A percentile compares a stretch with the other conserved stretches of the same genome.
Conservation (phyloP, 2,797 vertebrate genomes). For the Tapera naevia region DNA sequence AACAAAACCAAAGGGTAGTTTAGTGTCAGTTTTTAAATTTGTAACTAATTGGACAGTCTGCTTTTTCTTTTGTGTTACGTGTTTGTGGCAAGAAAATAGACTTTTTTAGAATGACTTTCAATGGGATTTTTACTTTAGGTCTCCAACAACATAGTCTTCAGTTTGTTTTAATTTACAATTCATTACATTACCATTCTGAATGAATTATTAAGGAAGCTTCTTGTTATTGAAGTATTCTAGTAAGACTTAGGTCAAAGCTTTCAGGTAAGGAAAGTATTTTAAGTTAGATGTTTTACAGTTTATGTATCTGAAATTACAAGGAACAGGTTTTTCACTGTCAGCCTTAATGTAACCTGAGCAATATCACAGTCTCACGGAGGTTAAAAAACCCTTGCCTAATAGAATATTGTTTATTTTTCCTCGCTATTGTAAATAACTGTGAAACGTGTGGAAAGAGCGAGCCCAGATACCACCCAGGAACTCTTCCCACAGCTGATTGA, state of each 20-base stretch:
- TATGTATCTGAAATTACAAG: neutral
- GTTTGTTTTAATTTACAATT: neutral
- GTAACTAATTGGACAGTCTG: neutral
- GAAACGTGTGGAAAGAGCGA: neutral
- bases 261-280: constrained; percentile 6
- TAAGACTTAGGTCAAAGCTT: constrained; percentile 30
- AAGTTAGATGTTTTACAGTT: neutral
- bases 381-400: neutral
- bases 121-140: neutral
- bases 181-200: neutral
- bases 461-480: neutral
- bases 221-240: neutral
- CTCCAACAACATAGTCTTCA: neutral
- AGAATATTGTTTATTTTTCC: neutral
- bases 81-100: neutral
- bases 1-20: neutral
- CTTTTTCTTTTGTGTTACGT: neutral
- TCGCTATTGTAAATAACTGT: neutral
- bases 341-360: neutral
- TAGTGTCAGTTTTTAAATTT: neutral
- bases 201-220: neutral
- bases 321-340: constrained; percentile 1
- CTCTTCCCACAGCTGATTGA: neutral
- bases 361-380: neutral
- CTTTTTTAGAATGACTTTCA: neutral